Evolutionary conservation across 2,797 vertebrate genomes (phyloP), one percentile per base, ranked within the genome.

Genomic region (Cryptoprocta ferox): DNA sequence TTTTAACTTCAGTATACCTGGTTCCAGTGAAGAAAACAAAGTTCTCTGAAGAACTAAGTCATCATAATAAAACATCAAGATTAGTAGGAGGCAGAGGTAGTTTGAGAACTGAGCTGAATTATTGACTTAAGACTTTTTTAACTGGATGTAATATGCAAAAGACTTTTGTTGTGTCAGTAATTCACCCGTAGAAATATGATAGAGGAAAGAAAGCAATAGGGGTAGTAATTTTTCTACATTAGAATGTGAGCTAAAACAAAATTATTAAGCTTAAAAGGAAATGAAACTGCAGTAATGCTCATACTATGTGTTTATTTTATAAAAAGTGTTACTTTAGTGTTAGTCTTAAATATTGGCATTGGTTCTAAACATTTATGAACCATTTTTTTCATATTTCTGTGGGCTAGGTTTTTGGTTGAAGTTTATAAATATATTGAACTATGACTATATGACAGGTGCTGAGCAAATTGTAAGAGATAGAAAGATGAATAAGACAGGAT

Each of bases 31-130:
- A 70, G 56, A 79, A 95, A 91, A 89, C 2, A 78, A 94, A 89
- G 37, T 79, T 86, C 16, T 93, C 45, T 73, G 66, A 84, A 73
- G 28, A 96, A 66, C 21, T 6, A 92, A 56, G 35, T 76, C 78
- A 37, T 79, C 56, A 50, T 73, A 90, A 93, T 92, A 42, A 91
- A 88, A 45, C 66, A 79, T 70, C 81, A 37, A 94, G 42, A 24
- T 89, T 89, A 93, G 26, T 78, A 81, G 32, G 11, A 91, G 1
- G 30, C 45, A 66, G 4, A 9, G 19, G 32, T 82, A 28, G 63
- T 96, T 95, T 90, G 81, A 96, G 94, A 95, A 59, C 45, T 83
- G 71, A 92, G 13, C 4, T 70, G 42, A 89, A 90, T 80, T 95
- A 82, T 89, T 97, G 56, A 85, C 26, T 65, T 68, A 15, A 93